Evolutionary conservation across 2,888 invertebrate species (phyloP).

Genomic region (Thysanoteuthis rhombus): DNA sequence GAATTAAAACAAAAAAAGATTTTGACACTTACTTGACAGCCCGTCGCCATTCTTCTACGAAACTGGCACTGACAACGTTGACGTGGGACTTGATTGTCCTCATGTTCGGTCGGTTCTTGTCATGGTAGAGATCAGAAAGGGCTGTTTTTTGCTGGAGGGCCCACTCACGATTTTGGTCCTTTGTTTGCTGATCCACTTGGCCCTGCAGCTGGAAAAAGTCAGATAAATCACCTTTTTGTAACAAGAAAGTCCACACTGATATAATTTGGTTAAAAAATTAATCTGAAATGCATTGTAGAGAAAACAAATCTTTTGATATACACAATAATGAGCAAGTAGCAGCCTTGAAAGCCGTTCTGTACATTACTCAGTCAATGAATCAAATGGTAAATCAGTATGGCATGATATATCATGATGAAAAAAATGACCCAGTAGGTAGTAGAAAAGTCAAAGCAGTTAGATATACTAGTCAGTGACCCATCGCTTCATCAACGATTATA

Average conservation of each 20-base stretch:
- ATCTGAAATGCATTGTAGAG: neutral
- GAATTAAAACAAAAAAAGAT: neutral
- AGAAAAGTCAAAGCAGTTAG: too few relatives aligned
- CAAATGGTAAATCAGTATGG: too few relatives aligned
- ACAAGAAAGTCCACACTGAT: neutral
- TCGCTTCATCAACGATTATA: too few relatives aligned
- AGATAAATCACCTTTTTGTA: neutral
- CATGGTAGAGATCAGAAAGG: slow-evolving; percentile 64
- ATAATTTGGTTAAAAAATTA: neutral
- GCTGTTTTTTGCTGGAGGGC: slow-evolving; percentile 66
- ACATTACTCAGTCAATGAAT: too few relatives aligned
- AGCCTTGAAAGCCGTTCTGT: too few relatives aligned
- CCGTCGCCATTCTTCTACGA: slow-evolving; percentile 68
- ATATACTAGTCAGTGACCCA: too few relatives aligned
- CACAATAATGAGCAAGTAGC: too few relatives aligned
- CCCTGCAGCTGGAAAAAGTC: slow-evolving; percentile 30
- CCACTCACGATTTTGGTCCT: slow-evolving; percentile 43
- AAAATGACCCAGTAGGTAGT: too few relatives aligned
- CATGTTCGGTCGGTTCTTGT: slow-evolving; percentile 62
- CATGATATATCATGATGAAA: too few relatives aligned
- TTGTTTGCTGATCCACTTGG: slow-evolving; percentile 42
- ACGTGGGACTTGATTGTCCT: slow-evolving; percentile 45
- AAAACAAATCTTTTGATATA: too few relatives aligned
- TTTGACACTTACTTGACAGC: slow-evolving; percentile 66
- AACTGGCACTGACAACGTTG: slow-evolving; percentile 61